Evolutionary conservation across 2,888 invertebrate genomes (phyloP), one percentile per base, ranked within the genome.

Genomic region (Pardosa pseudoannulata): DNA sequence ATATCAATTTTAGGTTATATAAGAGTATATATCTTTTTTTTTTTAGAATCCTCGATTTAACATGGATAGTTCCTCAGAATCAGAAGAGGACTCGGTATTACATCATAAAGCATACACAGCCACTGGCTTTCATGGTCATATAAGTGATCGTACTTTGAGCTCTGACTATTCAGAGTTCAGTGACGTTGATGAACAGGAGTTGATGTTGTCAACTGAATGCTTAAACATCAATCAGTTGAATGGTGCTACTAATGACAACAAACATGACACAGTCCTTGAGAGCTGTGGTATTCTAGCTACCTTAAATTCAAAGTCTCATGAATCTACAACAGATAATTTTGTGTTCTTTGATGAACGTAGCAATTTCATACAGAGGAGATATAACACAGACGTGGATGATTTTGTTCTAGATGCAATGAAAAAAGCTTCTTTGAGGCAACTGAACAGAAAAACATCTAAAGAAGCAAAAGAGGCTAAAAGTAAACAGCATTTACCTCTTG

Each of bases 221-320:
- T 36, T 88, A 23, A 68, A 79, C 23, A 56, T 56, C 5, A 56
- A 56, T 56, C 56, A 7, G 1, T 13, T 56, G n/a, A 79, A 85
- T 65, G 78, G 78, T 78, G 71, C 65, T 67, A 74, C 29, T 62
- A 62, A 67, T 27, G 80, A 31, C 5, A 62, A 27, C 13, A 79
- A 79, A 31, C 88, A 88, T 31, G 91, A 91, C 56, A 90, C 91
- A 13, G 89, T 91, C n/a, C 90, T 92, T 32, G 90, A 89, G 41
- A 91, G 92, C 72, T 91, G 91, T 88, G 92, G 92, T 39, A 91
- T 92, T 86, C 89, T 92, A 73, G 91, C 91, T 41, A 90, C 91
- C 5, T 91, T 90, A 72, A 90, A 90, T 16, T 90, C 89, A 74
- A 36, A 50, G 36, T 3, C 23, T 2, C 67, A 39, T 28, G 71